Conservation (phyloP, 1,140 invertebrate genomes). For the Trypoxylus dichotomus region DNA sequence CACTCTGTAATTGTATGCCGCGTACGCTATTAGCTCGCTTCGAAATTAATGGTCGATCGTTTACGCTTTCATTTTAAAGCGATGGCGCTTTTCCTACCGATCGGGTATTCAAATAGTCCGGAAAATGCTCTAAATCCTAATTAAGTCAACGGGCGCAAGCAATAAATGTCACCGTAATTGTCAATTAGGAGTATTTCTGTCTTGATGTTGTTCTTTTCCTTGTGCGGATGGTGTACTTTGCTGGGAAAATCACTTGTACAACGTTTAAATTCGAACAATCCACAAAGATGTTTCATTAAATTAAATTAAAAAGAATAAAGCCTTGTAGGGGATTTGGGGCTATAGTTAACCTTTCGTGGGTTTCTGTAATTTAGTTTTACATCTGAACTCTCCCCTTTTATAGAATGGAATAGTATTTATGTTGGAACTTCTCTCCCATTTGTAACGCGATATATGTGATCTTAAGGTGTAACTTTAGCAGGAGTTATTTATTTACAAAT, state of each 20-base stretch:
- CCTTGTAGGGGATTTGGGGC: too few species aligned
- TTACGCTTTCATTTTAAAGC: not conserved
- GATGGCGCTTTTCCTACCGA: not conserved
- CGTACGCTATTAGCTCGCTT: not conserved
- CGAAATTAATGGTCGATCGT: not conserved
- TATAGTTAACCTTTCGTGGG: too few species aligned
- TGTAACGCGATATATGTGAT: too few species aligned
- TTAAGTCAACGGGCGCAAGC: not conserved
- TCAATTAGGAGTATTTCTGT: not conserved
- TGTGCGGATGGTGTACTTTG: not conserved
- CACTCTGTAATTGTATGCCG: not conserved
- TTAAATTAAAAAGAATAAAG: too few species aligned
- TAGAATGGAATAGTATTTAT: too few species aligned
- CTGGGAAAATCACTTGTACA: not conserved
- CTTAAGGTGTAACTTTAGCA: too few species aligned
- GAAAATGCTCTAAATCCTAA: constrained; percentile 2
- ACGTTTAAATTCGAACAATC: not conserved
- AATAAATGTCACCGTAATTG: not conserved
- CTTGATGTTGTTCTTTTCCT: not conserved
- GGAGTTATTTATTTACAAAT: too few species aligned
- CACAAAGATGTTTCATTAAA: too few species aligned
- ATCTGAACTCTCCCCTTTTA: too few species aligned
- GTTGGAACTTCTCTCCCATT: too few species aligned
- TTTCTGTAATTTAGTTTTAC: too few species aligned
- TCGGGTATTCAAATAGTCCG: not conserved